Evolutionary conservation across 1,140 invertebrate genomes (phyloP).

Genomic region (Eueides isabella): DNA sequence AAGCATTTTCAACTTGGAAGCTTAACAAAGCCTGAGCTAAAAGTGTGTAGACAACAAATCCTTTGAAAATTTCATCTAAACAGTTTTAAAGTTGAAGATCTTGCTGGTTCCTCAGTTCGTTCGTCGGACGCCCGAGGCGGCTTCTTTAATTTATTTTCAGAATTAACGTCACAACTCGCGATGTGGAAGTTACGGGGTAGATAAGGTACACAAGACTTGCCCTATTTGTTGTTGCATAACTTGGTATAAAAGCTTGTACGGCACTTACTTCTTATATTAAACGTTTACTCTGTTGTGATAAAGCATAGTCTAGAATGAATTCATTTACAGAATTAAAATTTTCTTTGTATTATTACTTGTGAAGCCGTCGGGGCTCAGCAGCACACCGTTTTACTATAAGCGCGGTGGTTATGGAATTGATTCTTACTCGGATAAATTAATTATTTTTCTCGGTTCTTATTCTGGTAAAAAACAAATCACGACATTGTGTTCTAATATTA

Average conservation of each 20-base stretch:
- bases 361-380: neutral
- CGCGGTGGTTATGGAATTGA: no score
- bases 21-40: slow-evolving; percentile 58
- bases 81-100: slow-evolving; percentile 64
- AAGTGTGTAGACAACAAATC: slow-evolving; percentile 52
- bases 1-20: slow-evolving; percentile 47
- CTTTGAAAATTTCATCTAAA: slow-evolving; percentile 73
- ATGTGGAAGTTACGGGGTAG: slow-evolving; percentile 37
- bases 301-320: neutral
- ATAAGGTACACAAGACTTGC: slow-evolving; percentile 40
- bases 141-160: slow-evolving; percentile 72
- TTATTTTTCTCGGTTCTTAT: no score
- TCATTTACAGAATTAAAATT: neutral
- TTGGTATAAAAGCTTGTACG: slow-evolving; percentile 10
- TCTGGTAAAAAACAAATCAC: no score
- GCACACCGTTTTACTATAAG: no score
- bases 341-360: neutral
- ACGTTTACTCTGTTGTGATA: neutral
- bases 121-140: slow-evolving; percentile 54
- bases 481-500: no score
- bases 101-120: slow-evolving; percentile 57
- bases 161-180: slow-evolving; percentile 60
- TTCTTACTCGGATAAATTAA: no score
- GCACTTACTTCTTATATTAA: slow-evolving; percentile 4
- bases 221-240: slow-evolving; percentile 10